These are phyloP conservation scores for Galeopterus variegatus DNA, from an alignment of 2,113 vertebrate genomes.

Conservation along the genomic window DNA sequence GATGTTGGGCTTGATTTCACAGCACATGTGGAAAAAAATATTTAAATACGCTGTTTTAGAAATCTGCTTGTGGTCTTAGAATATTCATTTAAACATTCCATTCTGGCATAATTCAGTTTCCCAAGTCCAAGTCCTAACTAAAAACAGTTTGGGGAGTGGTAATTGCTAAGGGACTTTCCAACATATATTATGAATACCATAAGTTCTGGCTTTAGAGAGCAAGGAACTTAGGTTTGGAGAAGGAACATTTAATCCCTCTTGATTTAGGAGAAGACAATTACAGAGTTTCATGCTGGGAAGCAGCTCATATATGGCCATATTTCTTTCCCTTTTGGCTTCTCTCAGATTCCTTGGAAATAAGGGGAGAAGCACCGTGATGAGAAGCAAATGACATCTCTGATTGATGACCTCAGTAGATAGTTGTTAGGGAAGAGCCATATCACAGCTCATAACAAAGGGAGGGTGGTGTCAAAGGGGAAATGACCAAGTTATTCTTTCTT, in stretches of 20 bases:
- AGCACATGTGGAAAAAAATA: conserved; percentile 65
- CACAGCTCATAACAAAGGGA: neutral
- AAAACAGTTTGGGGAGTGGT: conserved; percentile 64
- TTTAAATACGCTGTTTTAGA: conserved; percentile 61
- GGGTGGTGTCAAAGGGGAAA: neutral
- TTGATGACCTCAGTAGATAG: neutral
- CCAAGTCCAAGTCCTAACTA: conserved; percentile 70
- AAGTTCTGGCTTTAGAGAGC: conserved; percentile 41
- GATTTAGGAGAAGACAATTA: conserved; percentile 39
- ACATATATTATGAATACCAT: conserved; percentile 70
- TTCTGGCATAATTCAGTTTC: conserved; percentile 66
- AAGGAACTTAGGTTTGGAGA: conserved; percentile 60
- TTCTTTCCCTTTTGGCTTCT: neutral
- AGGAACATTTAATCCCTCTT: conserved; percentile 57
- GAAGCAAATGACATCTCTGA: conserved; percentile 55
- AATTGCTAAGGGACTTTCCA: conserved; percentile 58
- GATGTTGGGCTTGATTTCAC: conserved; percentile 20
- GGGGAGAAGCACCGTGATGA: conserved; percentile 17
- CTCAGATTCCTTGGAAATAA: conserved; percentile 50
- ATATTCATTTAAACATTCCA: conserved; percentile 73
- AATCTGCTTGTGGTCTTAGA: conserved; percentile 70
- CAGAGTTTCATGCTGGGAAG: conserved; percentile 26
- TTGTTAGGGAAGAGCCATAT: conserved; percentile 7
- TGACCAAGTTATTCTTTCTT: neutral
- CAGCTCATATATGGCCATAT: neutral